phyloP scores from a whole-genome alignment of 2,888 invertebrate genomes.

The Microlaimidae sp. region DNA sequence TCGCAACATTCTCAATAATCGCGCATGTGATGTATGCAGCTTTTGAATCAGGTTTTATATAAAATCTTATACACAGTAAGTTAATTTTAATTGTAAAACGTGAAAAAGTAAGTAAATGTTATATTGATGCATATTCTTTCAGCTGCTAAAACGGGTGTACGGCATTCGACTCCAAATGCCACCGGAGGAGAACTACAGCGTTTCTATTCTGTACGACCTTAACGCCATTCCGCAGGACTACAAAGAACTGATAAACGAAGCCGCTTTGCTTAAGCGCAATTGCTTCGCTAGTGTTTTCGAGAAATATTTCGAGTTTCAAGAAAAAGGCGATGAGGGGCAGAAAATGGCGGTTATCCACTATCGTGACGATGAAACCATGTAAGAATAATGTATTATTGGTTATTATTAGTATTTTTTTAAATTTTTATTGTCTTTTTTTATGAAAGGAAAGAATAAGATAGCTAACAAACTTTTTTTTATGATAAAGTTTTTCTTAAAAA shows the following conservation, averaged over 20 bases:
- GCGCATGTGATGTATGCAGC: no score
- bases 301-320: slow-evolving; percentile 95
- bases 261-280: slow-evolving; percentile 83
- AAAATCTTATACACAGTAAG: not conserved
- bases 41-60: no score
- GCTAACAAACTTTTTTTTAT: no score
- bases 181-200: slow-evolving; percentile 82
- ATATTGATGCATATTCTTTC: slow-evolving; percentile 20
- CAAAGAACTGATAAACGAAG: slow-evolving; percentile 70
- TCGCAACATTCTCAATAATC: no score
- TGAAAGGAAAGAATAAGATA: no score
- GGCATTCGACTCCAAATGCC: slow-evolving; percentile 56
- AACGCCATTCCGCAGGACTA: slow-evolving; percentile 77
- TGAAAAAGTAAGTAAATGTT: not conserved
- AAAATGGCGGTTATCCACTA: slow-evolving; percentile 94
- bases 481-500: no score
- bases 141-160: slow-evolving; percentile 74
- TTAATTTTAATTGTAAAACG: not conserved
- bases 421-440: no score
- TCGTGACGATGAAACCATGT: slow-evolving; percentile 96
- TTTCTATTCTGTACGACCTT: slow-evolving; percentile 76
- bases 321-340: slow-evolving; percentile 70
- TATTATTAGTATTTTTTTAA: no score
- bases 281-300: slow-evolving; percentile 99
- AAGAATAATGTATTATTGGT: no score